These are phyloP conservation scores for Urophycis tenuis DNA, from an alignment of 2,797 vertebrate species.

Conservation along the genomic window DNA sequence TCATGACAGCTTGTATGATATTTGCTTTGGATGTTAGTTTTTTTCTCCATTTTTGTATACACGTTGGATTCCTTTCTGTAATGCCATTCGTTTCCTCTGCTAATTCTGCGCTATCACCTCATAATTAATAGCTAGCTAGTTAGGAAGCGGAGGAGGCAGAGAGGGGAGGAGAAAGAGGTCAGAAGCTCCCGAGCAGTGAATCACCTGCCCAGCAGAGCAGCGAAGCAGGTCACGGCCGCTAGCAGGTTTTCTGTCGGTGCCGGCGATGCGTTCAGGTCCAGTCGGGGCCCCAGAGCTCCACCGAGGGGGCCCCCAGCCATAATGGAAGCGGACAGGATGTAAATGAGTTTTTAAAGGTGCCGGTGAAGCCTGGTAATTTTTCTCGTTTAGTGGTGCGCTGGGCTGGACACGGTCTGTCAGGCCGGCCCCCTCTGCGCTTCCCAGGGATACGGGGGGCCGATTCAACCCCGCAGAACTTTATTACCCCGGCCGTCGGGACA, in stretches of 20 bases:
- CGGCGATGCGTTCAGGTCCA: conserved; percentile 63
- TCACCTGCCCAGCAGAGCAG: conserved; percentile 60
- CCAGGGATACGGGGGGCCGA: conserved; percentile 67
- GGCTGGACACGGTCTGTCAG: conserved; percentile 76
- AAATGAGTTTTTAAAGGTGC: conserved; percentile 95
- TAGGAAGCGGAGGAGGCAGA: conserved; percentile 37
- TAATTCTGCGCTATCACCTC: neutral
- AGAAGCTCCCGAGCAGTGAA: conserved; percentile 55
- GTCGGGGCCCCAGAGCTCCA: conserved; percentile 37
- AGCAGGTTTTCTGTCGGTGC: conserved; percentile 58
- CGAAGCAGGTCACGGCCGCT: conserved; percentile 67
- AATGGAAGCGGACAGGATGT: conserved; percentile 97
- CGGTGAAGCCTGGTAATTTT: conserved; percentile 87
- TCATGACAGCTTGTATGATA: no score
- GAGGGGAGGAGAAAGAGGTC: conserved; percentile 20
- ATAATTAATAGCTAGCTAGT: conserved; percentile 13
- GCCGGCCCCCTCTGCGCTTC: conserved; percentile 67
- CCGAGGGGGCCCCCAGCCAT: conserved; percentile 67
- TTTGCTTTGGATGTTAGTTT: no score
- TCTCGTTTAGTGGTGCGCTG: conserved; percentile 92
- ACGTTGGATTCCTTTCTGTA: no score
- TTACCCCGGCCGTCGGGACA: conserved; percentile 62
- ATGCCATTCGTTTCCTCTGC: neutral
- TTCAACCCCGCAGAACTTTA: conserved; percentile 74
- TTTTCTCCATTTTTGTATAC: no score